A percentile compares a stretch with the other conserved stretches of the same genome.
Conservation (phyloP, 1,140 invertebrate genomes). For the Drosophila neocordata region DNA sequence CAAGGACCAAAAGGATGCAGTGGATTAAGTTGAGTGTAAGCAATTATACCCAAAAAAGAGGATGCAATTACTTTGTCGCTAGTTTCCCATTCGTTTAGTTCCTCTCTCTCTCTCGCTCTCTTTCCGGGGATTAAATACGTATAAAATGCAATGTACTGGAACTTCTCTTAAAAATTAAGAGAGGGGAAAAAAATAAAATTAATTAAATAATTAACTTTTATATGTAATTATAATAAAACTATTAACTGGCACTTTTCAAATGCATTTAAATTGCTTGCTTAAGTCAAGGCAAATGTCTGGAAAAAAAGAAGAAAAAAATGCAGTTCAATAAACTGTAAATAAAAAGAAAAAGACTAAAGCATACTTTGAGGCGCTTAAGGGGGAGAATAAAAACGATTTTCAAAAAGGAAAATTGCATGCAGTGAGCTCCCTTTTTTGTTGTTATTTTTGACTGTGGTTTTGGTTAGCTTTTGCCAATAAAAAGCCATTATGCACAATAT, state of each 20-base stretch:
- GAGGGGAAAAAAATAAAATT: slow-evolving; percentile 47
- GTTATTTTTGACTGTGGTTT: slow-evolving; percentile 16
- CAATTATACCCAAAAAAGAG: slow-evolving; percentile 62
- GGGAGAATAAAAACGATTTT: slow-evolving; percentile 45
- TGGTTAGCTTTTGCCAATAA: slow-evolving; percentile 59
- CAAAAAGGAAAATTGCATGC: slow-evolving; percentile 55
- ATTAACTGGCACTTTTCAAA: slow-evolving; percentile 59
- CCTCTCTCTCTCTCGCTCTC: no score
- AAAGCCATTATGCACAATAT: slow-evolving; percentile 72
- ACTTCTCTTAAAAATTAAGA: slow-evolving; percentile 12
- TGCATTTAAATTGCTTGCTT: slow-evolving; percentile 77
- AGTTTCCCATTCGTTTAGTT: slow-evolving; percentile 9
- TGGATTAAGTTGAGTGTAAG: slow-evolving; percentile 79
- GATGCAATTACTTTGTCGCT: slow-evolving; percentile 48
- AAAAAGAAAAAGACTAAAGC: slow-evolving; percentile 38
- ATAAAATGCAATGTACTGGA: slow-evolving; percentile 79
- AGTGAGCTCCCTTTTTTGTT: slow-evolving; percentile 9
- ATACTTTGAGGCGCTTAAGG: slow-evolving; percentile 55
- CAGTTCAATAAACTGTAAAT: slow-evolving; percentile 71
- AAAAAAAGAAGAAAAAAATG: slow-evolving; percentile 30
- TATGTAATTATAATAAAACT: slow-evolving; percentile 64
- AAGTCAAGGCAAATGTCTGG: slow-evolving; percentile 43
- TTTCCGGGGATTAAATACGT: slow-evolving; percentile 71
- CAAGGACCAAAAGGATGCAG: slow-evolving; percentile 46
- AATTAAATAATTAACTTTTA: slow-evolving; percentile 77